Percentiles rank a stretch among this genome's conserved stretches.
Conservation (phyloP, 2,113 vertebrate species). For the Turdus rufiventris region DNA sequence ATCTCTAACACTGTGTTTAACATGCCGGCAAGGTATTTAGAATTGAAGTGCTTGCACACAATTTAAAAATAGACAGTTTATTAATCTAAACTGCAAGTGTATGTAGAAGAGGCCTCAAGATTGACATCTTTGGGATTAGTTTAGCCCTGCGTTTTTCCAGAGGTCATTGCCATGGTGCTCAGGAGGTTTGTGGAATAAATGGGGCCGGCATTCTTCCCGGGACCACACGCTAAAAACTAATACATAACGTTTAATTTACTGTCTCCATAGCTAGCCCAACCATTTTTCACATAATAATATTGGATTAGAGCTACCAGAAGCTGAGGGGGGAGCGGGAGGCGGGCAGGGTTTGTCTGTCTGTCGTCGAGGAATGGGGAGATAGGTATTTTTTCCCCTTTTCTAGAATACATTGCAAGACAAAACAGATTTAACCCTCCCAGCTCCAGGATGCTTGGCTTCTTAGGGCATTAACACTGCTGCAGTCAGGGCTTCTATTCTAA, state of each 20-base stretch:
- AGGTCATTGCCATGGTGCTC: slow-evolving; percentile 76
- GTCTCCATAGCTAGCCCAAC: slow-evolving; percentile 83
- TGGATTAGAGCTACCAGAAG: slow-evolving; percentile 84
- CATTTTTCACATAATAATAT: slow-evolving; percentile 95
- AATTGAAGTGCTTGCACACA: slow-evolving; percentile 79
- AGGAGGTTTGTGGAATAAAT: slow-evolving; percentile 76
- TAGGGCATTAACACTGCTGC: neutral
- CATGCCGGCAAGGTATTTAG: slow-evolving; percentile 79
- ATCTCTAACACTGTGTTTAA: slow-evolving; percentile 75
- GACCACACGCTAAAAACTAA: slow-evolving; percentile 80
- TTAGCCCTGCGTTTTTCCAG: slow-evolving; percentile 78
- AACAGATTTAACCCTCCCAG: slow-evolving; percentile 31
- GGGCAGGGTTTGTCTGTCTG: slow-evolving; percentile 42
- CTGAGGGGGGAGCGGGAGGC: slow-evolving; percentile 14
- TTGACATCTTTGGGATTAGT: slow-evolving; percentile 85
- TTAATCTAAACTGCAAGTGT: slow-evolving; percentile 78
- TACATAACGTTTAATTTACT: slow-evolving; percentile 98
- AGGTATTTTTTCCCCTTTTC: slow-evolving; percentile 45
- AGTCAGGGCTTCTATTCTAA: neutral
- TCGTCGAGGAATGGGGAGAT: neutral
- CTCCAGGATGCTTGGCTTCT: neutral
- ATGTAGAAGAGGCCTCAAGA: slow-evolving; percentile 78
- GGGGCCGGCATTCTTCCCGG: slow-evolving; percentile 68
- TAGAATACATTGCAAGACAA: slow-evolving; percentile 20
- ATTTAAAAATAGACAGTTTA: slow-evolving; percentile 83